Base-by-base conservation (phyloP, 2,888 invertebrate genomes). In the Nebria salina region DNA sequence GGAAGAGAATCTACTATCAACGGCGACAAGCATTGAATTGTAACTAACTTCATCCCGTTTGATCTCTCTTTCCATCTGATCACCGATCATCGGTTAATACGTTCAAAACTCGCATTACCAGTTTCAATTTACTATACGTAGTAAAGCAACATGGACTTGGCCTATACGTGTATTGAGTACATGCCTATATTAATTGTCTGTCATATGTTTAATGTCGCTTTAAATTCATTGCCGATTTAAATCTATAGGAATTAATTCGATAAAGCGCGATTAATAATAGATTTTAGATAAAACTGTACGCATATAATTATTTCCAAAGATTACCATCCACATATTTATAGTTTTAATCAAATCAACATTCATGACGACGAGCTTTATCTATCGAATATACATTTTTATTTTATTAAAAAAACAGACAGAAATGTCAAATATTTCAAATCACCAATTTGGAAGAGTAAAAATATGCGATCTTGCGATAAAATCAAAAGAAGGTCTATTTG, bases 1-100 rank as follows among this genome's bases (percentile, higher is more conserved):
- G 11, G 54, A 70, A 15, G 25, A 70, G 70, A 70, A 70, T 34
- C 34, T 15, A 70, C 13, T 70, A 26, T 25, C 26, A 20, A 54
- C 54, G 54, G 54, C 4, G 70, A 70, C 70, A 26, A 26, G 70
- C 70, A 70, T 70, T 70, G 70, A 70, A 70, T 70, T 70, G 70
- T 34, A 70, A 70, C 26, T 70, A 25, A 70, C 70, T 26, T 54
- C 7, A 11, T 54, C 54, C 54, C 54, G 13, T 54, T 5, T 54
- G 54, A 54, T 54, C 54, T 54, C 54, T 13, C 13, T 54, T 54
- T 54, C 54, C 7, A 54, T 11, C 54, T 54, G 54, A 54, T 54
- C 54, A 54, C 54, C 7, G 13, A 54, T 54, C 54, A 54, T 11
- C 13, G 54, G 54, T 54, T 3, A 7, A 2, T 54, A 54, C 8